Conservation (phyloP, 2,113 vertebrate species). For the Tragulus kanchil region DNA sequence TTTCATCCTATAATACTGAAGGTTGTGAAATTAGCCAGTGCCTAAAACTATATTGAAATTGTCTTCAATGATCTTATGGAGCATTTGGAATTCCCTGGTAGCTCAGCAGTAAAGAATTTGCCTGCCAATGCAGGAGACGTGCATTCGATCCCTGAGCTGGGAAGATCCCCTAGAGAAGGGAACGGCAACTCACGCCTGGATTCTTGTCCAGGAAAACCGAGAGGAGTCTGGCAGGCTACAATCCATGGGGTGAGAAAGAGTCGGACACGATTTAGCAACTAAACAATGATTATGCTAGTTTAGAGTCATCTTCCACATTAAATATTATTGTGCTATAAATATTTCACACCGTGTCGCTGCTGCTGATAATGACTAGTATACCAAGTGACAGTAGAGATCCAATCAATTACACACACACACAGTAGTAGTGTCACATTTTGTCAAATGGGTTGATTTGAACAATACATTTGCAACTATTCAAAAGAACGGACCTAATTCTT, state of each 20-base stretch:
- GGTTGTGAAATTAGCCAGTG: background rate
- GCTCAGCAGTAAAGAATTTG: background rate
- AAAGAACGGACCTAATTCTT: background rate
- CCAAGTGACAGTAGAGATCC: background rate
- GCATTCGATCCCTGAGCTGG: background rate
- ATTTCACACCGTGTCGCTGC: background rate
- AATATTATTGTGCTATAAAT: background rate
- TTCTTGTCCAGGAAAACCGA: background rate
- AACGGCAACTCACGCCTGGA: background rate
- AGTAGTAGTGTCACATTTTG: background rate
- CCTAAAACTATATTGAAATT: conserved; percentile 17
- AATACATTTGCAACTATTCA: background rate
- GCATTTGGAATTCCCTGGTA: background rate
- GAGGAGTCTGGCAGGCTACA: background rate
- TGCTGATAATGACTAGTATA: background rate
- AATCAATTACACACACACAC: background rate
- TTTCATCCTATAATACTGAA: background rate
- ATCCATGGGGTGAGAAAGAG: background rate
- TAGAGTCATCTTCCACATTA: background rate
- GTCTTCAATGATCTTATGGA: background rate
- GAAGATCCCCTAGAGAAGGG: background rate
- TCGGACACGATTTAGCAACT: too few species aligned
- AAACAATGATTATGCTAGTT: background rate
- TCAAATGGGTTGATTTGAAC: background rate
- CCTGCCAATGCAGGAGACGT: background rate